A percentile compares a stretch with the other conserved stretches of the same genome.
Evolutionary conservation across 2,113 vertebrate species (phyloP).

Genomic region (Rousettus leschenaultii): DNA sequence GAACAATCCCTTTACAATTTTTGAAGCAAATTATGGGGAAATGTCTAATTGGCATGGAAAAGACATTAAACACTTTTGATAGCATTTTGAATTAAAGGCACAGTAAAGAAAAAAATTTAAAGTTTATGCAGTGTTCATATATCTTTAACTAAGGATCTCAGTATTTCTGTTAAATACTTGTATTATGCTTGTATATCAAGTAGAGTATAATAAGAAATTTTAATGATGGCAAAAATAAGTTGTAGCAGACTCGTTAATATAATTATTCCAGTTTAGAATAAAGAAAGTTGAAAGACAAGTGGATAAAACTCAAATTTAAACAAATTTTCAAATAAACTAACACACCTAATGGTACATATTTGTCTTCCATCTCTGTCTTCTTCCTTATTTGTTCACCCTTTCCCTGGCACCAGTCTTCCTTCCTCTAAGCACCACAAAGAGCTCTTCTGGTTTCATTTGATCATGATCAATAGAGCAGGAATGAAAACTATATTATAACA

Average conservation of each 20-base stretch:
- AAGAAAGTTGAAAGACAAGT: conserved; percentile 3
- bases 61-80: background rate
- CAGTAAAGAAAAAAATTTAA: background rate
- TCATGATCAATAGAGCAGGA: background rate
- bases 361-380: background rate
- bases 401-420: background rate
- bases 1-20: background rate
- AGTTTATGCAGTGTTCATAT: background rate
- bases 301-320: conserved; percentile 16
- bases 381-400: background rate
- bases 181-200: background rate
- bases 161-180: background rate
- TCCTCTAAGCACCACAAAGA: background rate
- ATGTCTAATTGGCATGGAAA: background rate
- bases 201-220: background rate
- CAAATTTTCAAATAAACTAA: background rate
- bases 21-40: background rate
- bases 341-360: background rate
- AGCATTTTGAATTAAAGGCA: background rate
- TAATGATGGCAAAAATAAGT: background rate
- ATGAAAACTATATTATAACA: background rate
- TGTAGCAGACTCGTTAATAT: background rate
- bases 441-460: background rate
- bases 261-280: background rate
- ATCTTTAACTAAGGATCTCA: background rate